Evolutionary conservation across 2,888 invertebrate species (phyloP).

Genomic region (Sarcophaga carnaria): DNA sequence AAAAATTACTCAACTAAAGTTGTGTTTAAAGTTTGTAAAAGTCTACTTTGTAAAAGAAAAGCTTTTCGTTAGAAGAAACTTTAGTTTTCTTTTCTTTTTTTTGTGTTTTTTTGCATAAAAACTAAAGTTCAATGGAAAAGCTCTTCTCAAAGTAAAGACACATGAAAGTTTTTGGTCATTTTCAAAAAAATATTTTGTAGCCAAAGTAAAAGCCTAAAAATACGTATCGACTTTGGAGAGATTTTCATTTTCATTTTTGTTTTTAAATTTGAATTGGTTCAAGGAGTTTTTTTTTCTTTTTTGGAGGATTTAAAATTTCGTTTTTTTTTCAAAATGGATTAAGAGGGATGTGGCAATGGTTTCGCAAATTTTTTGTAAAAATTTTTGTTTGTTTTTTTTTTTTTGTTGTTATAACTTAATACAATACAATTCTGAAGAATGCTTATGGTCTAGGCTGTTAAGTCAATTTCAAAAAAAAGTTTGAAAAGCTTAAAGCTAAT

Average conservation of each 20-base stretch:
- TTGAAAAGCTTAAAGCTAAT: constrained; percentile 55
- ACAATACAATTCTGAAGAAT: constrained; percentile 17
- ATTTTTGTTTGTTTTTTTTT: too few species aligned
- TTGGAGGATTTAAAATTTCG: neutral
- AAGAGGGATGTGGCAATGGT: constrained; percentile 62
- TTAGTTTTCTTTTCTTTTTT: neutral
- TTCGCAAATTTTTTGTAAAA: constrained; percentile 52
- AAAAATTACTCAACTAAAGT: neutral
- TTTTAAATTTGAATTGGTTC: neutral
- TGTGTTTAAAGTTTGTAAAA: neutral
- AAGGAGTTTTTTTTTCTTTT: neutral
- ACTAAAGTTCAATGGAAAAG: constrained; percentile 58
- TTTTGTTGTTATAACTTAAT: constrained; percentile 21
- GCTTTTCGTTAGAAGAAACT: constrained; percentile 14
- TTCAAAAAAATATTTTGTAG: constrained; percentile 15
- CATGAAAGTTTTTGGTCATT: constrained; percentile 40
- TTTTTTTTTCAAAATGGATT: constrained; percentile 33
- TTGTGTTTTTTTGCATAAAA: neutral
- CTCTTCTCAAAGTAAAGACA: constrained; percentile 48
- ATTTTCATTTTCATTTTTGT: neutral
- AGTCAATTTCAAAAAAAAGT: constrained; percentile 19
- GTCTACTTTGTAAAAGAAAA: constrained; percentile 54
- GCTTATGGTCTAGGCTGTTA: neutral
- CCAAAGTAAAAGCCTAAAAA: constrained; percentile 80
- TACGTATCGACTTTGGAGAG: constrained; percentile 82